A percentile compares a stretch with the other conserved stretches of the same genome.
phyloP scores from a whole-genome alignment of 1,140 invertebrate species.

The Himalopsyche phryganea region DNA sequence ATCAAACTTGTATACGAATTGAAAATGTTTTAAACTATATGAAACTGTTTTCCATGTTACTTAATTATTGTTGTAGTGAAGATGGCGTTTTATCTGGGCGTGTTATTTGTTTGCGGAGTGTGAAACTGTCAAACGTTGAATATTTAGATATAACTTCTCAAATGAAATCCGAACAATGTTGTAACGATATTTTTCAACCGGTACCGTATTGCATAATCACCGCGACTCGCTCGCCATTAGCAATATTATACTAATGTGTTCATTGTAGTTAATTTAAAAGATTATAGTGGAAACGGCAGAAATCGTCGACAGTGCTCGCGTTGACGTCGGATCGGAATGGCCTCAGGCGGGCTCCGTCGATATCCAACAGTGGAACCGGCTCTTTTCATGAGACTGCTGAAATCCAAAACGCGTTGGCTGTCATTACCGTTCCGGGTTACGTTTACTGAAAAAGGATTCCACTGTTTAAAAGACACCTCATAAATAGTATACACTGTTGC shows the following conservation, averaged over 20 bases:
- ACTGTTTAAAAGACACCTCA: constrained; percentile 18
- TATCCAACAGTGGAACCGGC: too few relatives aligned
- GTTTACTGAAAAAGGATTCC: constrained; percentile 12
- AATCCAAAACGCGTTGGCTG: neutral
- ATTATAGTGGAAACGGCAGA: constrained; percentile 20
- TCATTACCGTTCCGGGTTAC: constrained; percentile 4
- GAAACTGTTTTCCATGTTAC: constrained; percentile 23
- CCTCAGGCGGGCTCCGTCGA: neutral
- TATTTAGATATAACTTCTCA: constrained; percentile 2
- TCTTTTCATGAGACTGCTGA: neutral
- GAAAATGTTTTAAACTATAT: constrained; percentile 21
- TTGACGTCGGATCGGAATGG: neutral
- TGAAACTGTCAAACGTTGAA: constrained; percentile 1
- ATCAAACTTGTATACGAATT: constrained; percentile 32
- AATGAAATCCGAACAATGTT: neutral
- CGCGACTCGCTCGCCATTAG: constrained; percentile 32
- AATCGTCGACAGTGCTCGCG: constrained; percentile 3
- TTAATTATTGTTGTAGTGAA: constrained; percentile 15
- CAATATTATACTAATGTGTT: constrained; percentile 35
- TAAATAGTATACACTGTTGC: neutral
- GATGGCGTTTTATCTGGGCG: constrained; percentile 7
- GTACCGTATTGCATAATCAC: constrained; percentile 16
- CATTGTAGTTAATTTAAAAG: constrained; percentile 32
- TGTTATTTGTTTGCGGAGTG: neutral
- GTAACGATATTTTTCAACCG: neutral